Base-by-base conservation (phyloP, 2,888 invertebrate species). In the Aporophyla nigra region DNA sequence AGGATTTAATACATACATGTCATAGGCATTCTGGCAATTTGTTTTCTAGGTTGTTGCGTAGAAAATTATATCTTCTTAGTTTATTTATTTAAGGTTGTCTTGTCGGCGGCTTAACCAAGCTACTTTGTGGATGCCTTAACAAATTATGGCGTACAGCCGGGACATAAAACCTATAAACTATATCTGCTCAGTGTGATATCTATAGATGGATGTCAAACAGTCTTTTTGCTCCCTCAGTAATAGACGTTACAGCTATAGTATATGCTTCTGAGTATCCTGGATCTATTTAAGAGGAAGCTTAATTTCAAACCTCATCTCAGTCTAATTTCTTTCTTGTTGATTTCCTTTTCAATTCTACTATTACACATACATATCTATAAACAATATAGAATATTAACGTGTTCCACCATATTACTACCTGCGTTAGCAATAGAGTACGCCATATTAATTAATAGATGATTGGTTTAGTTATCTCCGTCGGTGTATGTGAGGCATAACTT, bases 371-470 rank as follows among this genome's bases (percentile, higher is more conserved):
- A 43, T 59, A 63, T 61, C 24, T 40, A 69, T 71, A 53, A n/a
- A 53, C 51, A 51, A 66, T 69, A 67, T 71, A 65, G 27, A 70
- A 80, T 74, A 85, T 77, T 78, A 84, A 61, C 66, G 49, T 79
- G 74, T 72, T 65, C 72, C 70, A 61, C 71, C 69, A 85, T 84
- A 84, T 79, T 82, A 81, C 63, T 74, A 83, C 68, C 71, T 85
- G 74, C 76, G 79, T 84, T 81, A 75, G 76, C 77, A 72, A 80
- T 86, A 80, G 78, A 86, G 76, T 82, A 88, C 84, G 87, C 84
- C 76, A 86, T 89, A 92, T 93, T 93, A 92, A 93, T 93, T 93
- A 93, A 93, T 91, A 90, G 90, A 91, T 92, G 90, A 93, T 93
- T 93, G 92, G 90, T 90, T 89, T 86, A 89, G 92, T 91, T 93